These are phyloP conservation scores for Drosophila ohnishii DNA, from an alignment of 1,140 invertebrate species.

Conservation along the genomic window DNA sequence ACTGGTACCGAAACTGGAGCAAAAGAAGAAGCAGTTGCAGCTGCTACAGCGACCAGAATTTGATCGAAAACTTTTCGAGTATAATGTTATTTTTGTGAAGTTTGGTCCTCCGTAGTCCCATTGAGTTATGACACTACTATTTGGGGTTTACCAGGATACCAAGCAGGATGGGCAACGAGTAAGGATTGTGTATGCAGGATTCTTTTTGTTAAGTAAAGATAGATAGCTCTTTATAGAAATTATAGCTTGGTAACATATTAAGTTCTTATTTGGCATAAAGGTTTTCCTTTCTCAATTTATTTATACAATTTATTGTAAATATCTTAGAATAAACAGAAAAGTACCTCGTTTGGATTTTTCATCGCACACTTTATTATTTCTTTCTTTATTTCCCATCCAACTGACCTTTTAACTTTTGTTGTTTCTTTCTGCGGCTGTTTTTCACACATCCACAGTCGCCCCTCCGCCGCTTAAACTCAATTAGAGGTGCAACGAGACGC, in stretches of 20 bases:
- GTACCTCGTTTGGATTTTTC: too few species aligned
- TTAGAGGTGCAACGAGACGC: constrained; percentile 52
- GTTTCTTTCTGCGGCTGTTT: constrained; percentile 23
- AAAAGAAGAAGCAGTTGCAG: constrained; percentile 43
- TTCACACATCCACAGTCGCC: constrained; percentile 13
- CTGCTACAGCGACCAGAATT: constrained; percentile 35
- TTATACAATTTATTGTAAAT: too few species aligned
- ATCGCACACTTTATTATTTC: not conserved
- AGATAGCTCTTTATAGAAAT: not conserved
- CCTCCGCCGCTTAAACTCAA: constrained; percentile 32
- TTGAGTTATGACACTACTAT: constrained; percentile 14
- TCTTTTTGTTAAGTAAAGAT: not conserved
- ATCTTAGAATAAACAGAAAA: too few species aligned
- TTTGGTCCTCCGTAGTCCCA: constrained; percentile 13
- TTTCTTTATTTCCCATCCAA: not conserved
- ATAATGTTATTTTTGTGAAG: constrained; percentile 33
- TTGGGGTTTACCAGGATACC: not conserved
- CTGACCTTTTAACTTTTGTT: constrained; percentile 31
- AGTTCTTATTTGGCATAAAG: too few species aligned
- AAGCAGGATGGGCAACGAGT: not conserved
- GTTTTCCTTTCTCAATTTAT: too few species aligned
- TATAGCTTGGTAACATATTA: too few species aligned
- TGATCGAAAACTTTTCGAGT: constrained; percentile 39
- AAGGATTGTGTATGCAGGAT: too few species aligned
- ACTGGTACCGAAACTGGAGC: constrained; percentile 32